Percentiles rank a stretch among this genome's conserved stretches.
phyloP scores from a whole-genome alignment of 2,888 invertebrate species.

The Sclerodermus sp. region DNA sequence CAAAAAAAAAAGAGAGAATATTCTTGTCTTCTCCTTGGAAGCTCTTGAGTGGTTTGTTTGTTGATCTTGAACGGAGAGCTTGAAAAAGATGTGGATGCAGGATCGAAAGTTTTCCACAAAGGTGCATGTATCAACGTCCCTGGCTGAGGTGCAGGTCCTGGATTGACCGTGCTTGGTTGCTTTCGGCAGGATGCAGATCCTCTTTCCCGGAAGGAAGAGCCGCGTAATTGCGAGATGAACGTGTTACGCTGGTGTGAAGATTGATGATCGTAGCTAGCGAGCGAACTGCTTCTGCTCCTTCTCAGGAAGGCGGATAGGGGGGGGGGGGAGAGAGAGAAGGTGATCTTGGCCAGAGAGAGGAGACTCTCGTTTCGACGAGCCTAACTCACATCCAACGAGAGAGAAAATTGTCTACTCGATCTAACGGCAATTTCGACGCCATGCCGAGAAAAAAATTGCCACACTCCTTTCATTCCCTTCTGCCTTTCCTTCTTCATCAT shows the following conservation, averaged over 20 bases:
- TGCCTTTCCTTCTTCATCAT: no score
- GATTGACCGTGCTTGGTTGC: background rate
- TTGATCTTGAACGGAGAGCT: background rate
- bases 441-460: background rate
- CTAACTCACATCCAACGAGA: constrained; percentile 13
- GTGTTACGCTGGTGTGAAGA: constrained; percentile 30
- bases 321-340: background rate
- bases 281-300: no score
- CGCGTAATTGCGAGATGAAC: constrained; percentile 36
- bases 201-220: constrained; percentile 22
- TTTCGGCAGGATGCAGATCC: constrained; percentile 26
- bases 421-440: constrained; percentile 19
- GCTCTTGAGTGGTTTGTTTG: no score
- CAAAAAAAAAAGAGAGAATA: no score
- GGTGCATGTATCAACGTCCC: background rate
- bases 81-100: background rate
- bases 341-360: constrained; percentile 7
- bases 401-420: constrained; percentile 33
- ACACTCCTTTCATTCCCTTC: no score
- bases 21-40: no score
- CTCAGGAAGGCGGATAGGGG: background rate
- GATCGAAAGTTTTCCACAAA: background rate
- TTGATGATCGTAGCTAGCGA: constrained; percentile 24
- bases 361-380: constrained; percentile 19
- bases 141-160: background rate